Evolutionary conservation across 1,140 invertebrate species (phyloP), one percentile per base, ranked within the genome.

Genomic region (Leptopilina clavipes): DNA sequence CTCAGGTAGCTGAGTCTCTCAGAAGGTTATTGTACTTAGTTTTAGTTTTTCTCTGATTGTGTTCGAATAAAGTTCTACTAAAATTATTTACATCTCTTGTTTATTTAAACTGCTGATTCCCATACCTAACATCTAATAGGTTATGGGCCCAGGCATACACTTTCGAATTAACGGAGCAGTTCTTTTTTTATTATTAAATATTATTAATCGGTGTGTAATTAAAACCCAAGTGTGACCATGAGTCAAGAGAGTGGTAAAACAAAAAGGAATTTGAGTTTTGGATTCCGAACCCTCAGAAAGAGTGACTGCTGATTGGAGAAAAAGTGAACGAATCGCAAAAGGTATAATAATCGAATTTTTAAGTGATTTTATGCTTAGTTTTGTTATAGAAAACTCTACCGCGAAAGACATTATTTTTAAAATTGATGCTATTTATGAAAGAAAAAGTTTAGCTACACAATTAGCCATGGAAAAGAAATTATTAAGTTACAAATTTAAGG

Each of bases 401-500:
- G 85, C 86, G 3, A 83, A 78, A 73, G 71, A 86, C 40, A 87
- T 91, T 77, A 80, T 89, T 40, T 48, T 79, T 72, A 85, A 80
- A 45, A 80, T 91, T 65, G 86, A 91, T 79, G 72, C 85, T 3
- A 31, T 75, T 17, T 78, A 72, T 44, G 73, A 75, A 73, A 52
- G 74, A 17, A 78, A 75, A 71, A 75, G 56, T 43, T 19, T 70
- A 12, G 54, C 73, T 1, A 73, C 71, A n/a, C 73, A 75, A 72
- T 37, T 75, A 44, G 12, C 74, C 1, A n/a, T 75, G 25, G 87
- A 86, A 19, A 90, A 90, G 45, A 84, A 83, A 79, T 79, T 90
- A 72, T 79, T 88, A n/a, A 43, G 25, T 0, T 81, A 90, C n/a
- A 90, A 89, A 83, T 79, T 91, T 77, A 78, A 85, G 81, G 71